phyloP scores from a whole-genome alignment of 2,888 invertebrate species.

The Seira ritae region DNA sequence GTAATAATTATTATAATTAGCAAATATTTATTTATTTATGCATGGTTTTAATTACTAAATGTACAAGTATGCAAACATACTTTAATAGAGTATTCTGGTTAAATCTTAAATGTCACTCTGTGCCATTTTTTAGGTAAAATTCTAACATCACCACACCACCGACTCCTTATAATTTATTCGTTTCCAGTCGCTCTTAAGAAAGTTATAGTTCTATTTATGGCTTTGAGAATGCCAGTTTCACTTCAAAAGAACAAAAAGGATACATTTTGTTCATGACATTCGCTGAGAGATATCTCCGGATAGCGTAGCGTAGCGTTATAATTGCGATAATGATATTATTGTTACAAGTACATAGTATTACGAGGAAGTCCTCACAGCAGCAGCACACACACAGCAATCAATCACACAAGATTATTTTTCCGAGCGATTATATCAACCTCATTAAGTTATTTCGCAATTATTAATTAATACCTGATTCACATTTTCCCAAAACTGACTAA shows the following conservation, averaged over 20 bases:
- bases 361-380: background rate
- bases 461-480: too few species aligned
- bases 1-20: constrained; percentile 13
- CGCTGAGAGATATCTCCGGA: background rate
- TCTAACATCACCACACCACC: constrained; percentile 32
- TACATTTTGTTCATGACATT: constrained; percentile 1
- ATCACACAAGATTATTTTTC: too few species aligned
- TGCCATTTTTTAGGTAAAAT: constrained; percentile 26
- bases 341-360: background rate
- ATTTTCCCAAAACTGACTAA: too few species aligned
- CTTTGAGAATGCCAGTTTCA: background rate
- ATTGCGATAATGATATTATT: constrained; percentile 14
- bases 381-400: too few species aligned
- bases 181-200: background rate
- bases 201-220: background rate
- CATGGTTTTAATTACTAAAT: background rate
- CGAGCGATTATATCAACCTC: too few species aligned
- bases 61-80: background rate
- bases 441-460: too few species aligned
- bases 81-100: constrained; percentile 6
- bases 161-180: background rate
- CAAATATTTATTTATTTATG: background rate
- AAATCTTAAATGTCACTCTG: background rate
- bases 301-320: background rate
- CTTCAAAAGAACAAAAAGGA: too few species aligned